Conservation (phyloP, 1,140 invertebrate species). For the Camponotus floridanus region DNA sequence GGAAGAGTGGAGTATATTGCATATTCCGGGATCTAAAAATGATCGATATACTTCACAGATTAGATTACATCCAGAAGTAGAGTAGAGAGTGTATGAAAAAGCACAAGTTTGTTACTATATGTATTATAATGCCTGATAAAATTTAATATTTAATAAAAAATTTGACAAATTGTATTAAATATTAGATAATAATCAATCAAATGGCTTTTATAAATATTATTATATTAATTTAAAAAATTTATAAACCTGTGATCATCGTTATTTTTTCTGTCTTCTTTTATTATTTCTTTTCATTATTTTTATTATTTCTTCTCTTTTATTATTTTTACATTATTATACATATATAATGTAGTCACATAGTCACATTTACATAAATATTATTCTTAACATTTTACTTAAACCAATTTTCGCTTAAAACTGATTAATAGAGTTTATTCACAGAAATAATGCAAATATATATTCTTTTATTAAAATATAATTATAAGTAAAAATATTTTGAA, state of each 20-base stretch:
- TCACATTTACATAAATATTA: too few species aligned
- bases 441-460: background rate
- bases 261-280: background rate
- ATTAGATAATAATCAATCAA: background rate
- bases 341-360: too few species aligned
- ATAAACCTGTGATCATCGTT: background rate
- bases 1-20: background rate
- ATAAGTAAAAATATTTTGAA: background rate
- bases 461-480: background rate
- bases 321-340: too few species aligned
- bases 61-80: background rate
- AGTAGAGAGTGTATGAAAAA: background rate
- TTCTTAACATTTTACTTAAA: too few species aligned
- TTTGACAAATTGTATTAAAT: background rate
- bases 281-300: background rate
- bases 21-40: background rate
- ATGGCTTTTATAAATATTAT: background rate
- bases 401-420: too few species aligned
- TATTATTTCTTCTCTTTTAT: background rate
- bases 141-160: background rate
- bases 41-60: background rate
- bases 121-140: too few species aligned
- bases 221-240: slow-evolving; percentile 6
- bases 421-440: background rate
- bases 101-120: background rate